Percentiles rank a stretch among this genome's conserved stretches.
These are phyloP conservation scores for Bombus terrestris DNA, from an alignment of 1,140 invertebrate species.

Conservation along the genomic window DNA sequence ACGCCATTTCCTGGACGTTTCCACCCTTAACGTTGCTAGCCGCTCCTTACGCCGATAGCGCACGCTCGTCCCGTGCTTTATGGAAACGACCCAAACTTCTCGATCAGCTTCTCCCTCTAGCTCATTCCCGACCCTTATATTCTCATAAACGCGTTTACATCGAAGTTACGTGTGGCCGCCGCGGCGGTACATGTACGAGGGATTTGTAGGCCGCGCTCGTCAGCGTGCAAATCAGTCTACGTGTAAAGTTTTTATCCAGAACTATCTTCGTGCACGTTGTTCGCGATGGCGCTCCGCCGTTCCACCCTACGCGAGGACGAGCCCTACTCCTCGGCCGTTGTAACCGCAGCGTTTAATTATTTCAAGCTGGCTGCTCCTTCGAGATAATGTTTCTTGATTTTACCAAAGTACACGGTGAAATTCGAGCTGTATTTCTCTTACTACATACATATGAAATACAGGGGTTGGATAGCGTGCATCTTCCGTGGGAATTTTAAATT, in stretches of 20 bases:
- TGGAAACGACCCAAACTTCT: constrained; percentile 8
- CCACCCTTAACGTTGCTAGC: not conserved
- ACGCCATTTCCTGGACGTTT: constrained; percentile 5
- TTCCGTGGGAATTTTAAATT: too few relatives aligned
- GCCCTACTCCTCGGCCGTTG: too few relatives aligned
- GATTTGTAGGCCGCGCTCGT: not conserved
- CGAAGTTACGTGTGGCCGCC: not conserved
- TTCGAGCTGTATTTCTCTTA: not conserved
- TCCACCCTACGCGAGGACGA: not conserved
- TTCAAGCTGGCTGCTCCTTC: not conserved
- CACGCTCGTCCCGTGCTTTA: constrained; percentile 28
- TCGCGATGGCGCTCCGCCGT: too few relatives aligned
- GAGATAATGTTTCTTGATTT: not conserved
- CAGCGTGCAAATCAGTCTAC: constrained; percentile 14
- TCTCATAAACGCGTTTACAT: constrained; percentile 20
- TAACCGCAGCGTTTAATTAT: not conserved
- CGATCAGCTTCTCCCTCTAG: not conserved
- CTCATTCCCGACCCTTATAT: not conserved
- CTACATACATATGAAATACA: too few relatives aligned
- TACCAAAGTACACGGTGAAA: not conserved
- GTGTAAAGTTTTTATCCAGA: constrained; percentile 24
- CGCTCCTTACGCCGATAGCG: not conserved
- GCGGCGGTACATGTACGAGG: not conserved
- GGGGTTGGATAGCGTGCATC: too few relatives aligned
- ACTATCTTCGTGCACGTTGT: constrained; percentile 8